These are phyloP conservation scores for Pardalotus punctatus DNA, from an alignment of 2,113 vertebrate genomes.

Conservation along the genomic window DNA sequence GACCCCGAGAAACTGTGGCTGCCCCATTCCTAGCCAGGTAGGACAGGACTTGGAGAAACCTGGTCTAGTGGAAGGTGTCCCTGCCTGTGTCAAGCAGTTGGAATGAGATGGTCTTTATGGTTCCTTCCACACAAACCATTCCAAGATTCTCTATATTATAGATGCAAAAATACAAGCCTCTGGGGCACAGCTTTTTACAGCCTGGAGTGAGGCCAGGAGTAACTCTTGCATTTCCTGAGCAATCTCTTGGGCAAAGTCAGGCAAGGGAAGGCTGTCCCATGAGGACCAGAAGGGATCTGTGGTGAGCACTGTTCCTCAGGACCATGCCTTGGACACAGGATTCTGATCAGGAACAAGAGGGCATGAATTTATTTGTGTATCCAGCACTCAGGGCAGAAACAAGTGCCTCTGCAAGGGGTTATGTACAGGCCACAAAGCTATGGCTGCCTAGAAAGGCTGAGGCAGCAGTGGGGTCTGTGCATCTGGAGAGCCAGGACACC, in stretches of 20 bases:
- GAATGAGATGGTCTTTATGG: neutral
- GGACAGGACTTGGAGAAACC: neutral
- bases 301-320: neutral
- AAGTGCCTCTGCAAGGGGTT: neutral
- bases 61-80: neutral
- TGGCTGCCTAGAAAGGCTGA: neutral
- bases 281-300: neutral
- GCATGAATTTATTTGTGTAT: neutral
- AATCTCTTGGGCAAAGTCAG: neutral
- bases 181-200: neutral
- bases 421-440: neutral
- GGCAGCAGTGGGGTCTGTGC: neutral
- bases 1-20: neutral
- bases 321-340: neutral
- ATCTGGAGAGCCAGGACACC: neutral
- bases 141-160: neutral
- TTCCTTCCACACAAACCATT: neutral
- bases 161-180: neutral
- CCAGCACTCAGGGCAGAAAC: neutral
- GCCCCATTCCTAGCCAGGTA: neutral
- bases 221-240: neutral
- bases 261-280: neutral
- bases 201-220: neutral
- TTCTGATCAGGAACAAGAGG: neutral
- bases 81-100: accelerated